These are phyloP conservation scores for Australoheros facetus DNA, from an alignment of 2,797 vertebrate species.

Conservation along the genomic window DNA sequence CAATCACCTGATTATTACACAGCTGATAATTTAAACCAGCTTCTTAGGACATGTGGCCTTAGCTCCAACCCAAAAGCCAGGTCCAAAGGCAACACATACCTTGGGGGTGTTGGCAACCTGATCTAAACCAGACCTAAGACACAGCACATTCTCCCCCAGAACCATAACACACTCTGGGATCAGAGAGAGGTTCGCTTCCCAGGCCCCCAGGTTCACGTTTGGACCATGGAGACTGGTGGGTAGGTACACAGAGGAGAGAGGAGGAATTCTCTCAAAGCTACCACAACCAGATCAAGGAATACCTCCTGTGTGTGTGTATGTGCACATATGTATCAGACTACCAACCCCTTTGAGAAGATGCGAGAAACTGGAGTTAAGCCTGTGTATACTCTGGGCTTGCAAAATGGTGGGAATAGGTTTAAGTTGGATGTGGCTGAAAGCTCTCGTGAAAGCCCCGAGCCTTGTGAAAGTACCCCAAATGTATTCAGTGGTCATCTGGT, in stretches of 20 bases:
- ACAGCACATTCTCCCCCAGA: conserved; percentile 64
- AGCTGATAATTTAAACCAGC: conserved; percentile 6
- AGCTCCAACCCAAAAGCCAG: conserved; percentile 25
- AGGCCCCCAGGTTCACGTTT: conserved; percentile 23
- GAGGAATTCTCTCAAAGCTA: conserved; percentile 37
- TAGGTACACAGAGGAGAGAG: conserved; percentile 39
- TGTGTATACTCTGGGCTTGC: conserved; percentile 49
- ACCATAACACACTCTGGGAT: conserved; percentile 67
- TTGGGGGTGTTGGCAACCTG: conserved; percentile 55
- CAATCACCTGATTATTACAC: neutral
- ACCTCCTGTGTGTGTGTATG: conserved; percentile 33
- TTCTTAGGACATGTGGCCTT: conserved; percentile 25
- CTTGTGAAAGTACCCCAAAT: conserved; percentile 48
- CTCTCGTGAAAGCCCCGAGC: conserved; percentile 31
- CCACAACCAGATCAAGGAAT: conserved; percentile 55
- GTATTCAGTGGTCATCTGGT: conserved; percentile 34
- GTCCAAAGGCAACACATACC: conserved; percentile 55
- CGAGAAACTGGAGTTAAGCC: conserved; percentile 52
- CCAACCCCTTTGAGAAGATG: conserved; percentile 27
- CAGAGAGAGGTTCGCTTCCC: conserved; percentile 38
- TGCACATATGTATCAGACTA: conserved; percentile 11
- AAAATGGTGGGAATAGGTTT: conserved; percentile 55
- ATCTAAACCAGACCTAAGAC: conserved; percentile 67
- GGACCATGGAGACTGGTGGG: conserved; percentile 31
- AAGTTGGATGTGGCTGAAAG: conserved; percentile 62